Evolutionary conservation across 1,140 invertebrate species (phyloP).

Genomic region (Frieseomelitta varia): DNA sequence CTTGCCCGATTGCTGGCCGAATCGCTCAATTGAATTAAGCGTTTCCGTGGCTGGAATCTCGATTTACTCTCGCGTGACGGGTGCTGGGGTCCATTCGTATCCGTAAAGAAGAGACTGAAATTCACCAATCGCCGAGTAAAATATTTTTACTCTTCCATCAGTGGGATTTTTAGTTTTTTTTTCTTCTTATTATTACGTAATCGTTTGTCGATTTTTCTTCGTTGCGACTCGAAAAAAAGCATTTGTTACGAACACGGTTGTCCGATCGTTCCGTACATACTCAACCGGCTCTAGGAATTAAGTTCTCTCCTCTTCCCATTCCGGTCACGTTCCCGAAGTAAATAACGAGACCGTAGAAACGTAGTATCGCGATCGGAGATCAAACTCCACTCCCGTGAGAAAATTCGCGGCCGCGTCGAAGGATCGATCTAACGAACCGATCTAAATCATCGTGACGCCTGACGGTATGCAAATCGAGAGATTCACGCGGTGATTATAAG

Average conservation of each 20-base stretch:
- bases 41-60: not conserved
- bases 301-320: not conserved
- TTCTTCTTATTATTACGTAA: no score
- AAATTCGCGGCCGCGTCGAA: not conserved
- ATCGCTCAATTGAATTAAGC: not conserved
- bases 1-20: not conserved
- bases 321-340: not conserved
- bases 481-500: slow-evolving; percentile 14
- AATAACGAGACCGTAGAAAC: not conserved
- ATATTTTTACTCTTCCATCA: no score
- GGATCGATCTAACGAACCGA: no score
- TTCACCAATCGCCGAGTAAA: no score
- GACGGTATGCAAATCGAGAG: not conserved
- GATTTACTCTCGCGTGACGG: not conserved
- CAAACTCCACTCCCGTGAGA: not conserved
- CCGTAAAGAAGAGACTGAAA: no score
- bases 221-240: no score
- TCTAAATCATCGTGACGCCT: not conserved
- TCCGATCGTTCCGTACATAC: no score
- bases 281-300: not conserved
- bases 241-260: no score
- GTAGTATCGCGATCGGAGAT: not conserved
- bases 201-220: no score
- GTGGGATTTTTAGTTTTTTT: no score
- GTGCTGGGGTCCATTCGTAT: no score